These are phyloP conservation scores for Diceros bicornis DNA, from an alignment of 2,797 vertebrate species.

Conservation along the genomic window DNA sequence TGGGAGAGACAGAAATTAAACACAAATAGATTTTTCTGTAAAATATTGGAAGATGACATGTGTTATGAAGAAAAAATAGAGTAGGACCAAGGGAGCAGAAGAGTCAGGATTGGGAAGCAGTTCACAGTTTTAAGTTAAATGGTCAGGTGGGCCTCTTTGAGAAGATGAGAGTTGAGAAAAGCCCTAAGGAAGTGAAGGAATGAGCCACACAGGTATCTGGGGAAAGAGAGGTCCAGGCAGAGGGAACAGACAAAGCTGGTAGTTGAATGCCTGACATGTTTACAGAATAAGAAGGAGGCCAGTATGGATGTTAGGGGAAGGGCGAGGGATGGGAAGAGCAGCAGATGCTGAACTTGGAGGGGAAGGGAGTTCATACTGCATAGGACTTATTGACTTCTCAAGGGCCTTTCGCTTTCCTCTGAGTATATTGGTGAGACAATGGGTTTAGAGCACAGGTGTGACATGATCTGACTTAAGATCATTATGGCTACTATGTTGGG, in stretches of 20 bases:
- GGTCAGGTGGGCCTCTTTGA: background rate
- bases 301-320: background rate
- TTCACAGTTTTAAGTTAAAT: background rate
- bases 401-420: background rate
- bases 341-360: background rate
- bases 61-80: background rate
- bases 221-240: background rate
- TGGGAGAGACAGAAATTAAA: background rate
- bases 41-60: background rate
- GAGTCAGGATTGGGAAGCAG: background rate
- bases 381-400: background rate
- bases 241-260: background rate
- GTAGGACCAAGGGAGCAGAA: background rate
- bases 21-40: background rate
- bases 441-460: background rate
- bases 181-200: background rate
- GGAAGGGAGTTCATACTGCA: background rate
- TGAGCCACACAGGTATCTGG: background rate
- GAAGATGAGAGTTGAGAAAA: background rate
- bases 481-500: background rate
- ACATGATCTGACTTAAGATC: background rate
- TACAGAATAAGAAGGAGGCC: background rate
- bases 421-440: background rate
- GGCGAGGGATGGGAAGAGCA: rapidly evolving
- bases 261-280: background rate